Evolutionary conservation across 1,140 invertebrate genomes (phyloP).

Genomic region (Brachionus asplanchnoidis): DNA sequence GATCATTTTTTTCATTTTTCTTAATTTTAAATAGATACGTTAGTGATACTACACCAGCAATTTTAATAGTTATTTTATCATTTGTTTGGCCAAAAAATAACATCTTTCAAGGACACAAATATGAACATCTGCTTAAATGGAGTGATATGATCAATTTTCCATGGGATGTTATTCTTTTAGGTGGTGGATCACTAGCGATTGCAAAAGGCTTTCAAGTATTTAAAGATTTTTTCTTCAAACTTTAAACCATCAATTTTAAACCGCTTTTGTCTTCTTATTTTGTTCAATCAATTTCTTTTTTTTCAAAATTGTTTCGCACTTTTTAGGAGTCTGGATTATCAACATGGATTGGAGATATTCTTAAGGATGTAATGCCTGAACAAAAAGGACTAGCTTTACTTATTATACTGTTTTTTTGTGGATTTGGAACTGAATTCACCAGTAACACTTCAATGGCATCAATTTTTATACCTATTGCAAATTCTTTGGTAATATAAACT

Average conservation of each 20-base stretch:
- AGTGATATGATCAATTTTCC: constrained; percentile 45
- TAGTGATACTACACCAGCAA: constrained; percentile 72
- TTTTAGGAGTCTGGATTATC: constrained; percentile 49
- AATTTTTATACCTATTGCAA: constrained; percentile 58
- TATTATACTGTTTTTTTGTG: not conserved
- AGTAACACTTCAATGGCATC: constrained; percentile 59
- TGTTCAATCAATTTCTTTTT: not conserved
- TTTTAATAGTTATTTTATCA: constrained; percentile 71
- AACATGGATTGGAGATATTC: constrained; percentile 46
- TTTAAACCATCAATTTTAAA: too few relatives aligned
- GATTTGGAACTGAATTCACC: constrained; percentile 49
- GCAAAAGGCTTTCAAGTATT: constrained; percentile 59
- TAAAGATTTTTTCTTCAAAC: too few relatives aligned
- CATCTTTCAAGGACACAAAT: constrained; percentile 47
- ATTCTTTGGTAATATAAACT: constrained; percentile 50
- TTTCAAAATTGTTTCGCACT: not conserved
- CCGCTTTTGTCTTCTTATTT: not conserved
- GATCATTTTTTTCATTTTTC: not conserved
- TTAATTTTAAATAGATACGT: constrained; percentile 48
- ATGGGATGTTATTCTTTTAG: constrained; percentile 59
- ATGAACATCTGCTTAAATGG: constrained; percentile 17
- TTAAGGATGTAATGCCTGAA: constrained; percentile 39
- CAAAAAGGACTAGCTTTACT: not conserved
- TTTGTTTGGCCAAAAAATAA: constrained; percentile 72
- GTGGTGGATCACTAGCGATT: constrained; percentile 78